Evolutionary conservation across 2,888 invertebrate genomes (phyloP), one percentile per base, ranked within the genome.

Genomic region (Mythimna ferrago): DNA sequence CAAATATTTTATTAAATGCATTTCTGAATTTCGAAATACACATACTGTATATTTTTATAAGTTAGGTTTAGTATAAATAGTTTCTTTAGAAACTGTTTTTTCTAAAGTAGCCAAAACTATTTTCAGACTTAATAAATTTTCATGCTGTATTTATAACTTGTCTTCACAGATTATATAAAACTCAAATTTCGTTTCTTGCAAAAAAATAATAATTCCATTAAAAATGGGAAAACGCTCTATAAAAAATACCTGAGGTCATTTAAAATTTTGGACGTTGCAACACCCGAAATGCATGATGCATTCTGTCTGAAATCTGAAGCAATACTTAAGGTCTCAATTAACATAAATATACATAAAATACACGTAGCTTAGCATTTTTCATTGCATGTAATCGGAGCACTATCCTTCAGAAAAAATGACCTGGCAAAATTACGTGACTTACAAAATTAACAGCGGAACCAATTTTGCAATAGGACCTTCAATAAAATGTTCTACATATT

Each of bases 261-360:
- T 65, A 57, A 19, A 57, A 65, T 67, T 79, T 61, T 38, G 56
- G 19, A 44, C 70, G 19, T 73, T 72, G 63, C 72, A 78, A 74
- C 48, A 68, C 19, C 16, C 16, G 16, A 19, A 48, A 48, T 26
- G 38, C 11, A 58, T 48, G 48, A 48, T 48, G 48, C 61, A 69
- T 67, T 72, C 67, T 32, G 58, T 60, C 65, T 80, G 80, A 83
- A 66, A 72, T 65, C 69, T 83, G 66, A 70, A 77, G 78, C 77
- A 86, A 74, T 77, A 68, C 41, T 69, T 68, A 74, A 84, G 76
- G 71, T 84, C 73, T 82, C 35, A 71, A 74, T 85, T 86, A 79
- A 56, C 72, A 82, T 85, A 79, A 76, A 79, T 82, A 63, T 79
- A 69, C 71, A 71, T 82, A 76, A 82, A 76, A 82, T 71, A 58